A percentile compares a stretch with the other conserved stretches of the same genome.
Evolutionary conservation across 2,113 vertebrate species (phyloP).

Genomic region (Engraulis encrasicolus): DNA sequence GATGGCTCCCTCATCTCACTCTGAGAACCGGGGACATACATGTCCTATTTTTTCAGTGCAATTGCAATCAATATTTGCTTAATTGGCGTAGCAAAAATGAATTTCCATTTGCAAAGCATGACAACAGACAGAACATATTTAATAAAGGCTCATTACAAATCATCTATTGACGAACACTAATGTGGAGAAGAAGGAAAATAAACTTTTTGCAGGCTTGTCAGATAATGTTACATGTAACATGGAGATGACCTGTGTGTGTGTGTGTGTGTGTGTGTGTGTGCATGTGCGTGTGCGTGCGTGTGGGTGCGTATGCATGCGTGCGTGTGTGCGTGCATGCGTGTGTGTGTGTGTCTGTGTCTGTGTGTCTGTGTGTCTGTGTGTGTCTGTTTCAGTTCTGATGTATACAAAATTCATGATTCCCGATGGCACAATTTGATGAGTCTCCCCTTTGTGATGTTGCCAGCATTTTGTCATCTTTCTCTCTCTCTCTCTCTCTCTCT

Average conservation of each 20-base stretch:
- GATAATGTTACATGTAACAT: neutral
- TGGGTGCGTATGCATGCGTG: neutral
- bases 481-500: too few relatives aligned
- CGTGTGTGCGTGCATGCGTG: too few relatives aligned
- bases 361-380: neutral
- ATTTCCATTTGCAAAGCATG: slow-evolving; percentile 8
- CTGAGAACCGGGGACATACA: too few relatives aligned
- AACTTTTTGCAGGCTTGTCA: neutral
- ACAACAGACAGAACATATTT: slow-evolving; percentile 3
- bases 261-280: neutral
- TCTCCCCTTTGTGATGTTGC: neutral
- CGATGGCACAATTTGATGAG: neutral
- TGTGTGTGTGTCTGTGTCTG: neutral
- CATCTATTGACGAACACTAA: neutral
- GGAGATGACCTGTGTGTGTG: neutral
- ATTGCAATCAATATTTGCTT: slow-evolving; percentile 12
- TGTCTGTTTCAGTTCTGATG: neutral
- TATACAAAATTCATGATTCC: neutral
- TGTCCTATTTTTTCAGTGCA: neutral
- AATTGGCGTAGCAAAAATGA: neutral
- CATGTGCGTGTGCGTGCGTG: neutral
- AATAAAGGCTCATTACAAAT: neutral
- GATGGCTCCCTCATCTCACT: too few relatives aligned
- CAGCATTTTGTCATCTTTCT: too few relatives aligned
- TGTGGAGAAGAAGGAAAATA: neutral